Evolutionary conservation across 2,113 vertebrate species (phyloP).

Genomic region (Cryptotis parvus): DNA sequence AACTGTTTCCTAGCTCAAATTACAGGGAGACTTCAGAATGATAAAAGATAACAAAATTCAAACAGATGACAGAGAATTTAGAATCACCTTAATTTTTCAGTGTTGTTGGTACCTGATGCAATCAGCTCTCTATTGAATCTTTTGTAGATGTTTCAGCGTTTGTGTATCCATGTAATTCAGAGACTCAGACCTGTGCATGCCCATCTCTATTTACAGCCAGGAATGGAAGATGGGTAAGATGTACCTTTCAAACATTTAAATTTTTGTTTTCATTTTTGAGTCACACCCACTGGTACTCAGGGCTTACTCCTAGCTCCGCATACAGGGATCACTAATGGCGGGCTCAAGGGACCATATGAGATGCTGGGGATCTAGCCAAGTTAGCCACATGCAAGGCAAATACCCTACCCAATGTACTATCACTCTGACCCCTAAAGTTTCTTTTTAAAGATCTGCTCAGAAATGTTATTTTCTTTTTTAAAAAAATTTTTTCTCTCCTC

Average conservation of each 20-base stretch:
- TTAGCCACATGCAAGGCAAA: too few species aligned
- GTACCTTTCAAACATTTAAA: slow-evolving; percentile 43
- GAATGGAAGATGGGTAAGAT: slow-evolving; percentile 97
- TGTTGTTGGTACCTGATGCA: slow-evolving; percentile 7
- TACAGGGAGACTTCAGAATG: slow-evolving; percentile 1
- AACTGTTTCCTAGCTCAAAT: background rate
- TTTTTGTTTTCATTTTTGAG: slow-evolving; percentile 6
- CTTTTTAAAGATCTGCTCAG: background rate
- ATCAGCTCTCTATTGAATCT: background rate
- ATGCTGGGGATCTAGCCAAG: too few species aligned
- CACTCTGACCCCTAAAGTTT: too few species aligned
- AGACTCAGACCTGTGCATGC: slow-evolving; percentile 97
- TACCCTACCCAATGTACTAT: too few species aligned
- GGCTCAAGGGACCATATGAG: too few species aligned
- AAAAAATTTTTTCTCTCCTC: too few species aligned
- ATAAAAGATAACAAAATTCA: slow-evolving; percentile 32
- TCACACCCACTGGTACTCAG: too few species aligned
- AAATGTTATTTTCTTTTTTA: too few species aligned
- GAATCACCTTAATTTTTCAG: background rate
- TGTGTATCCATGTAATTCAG: slow-evolving; percentile 99
- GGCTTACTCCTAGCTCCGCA: too few species aligned
- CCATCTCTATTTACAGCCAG: slow-evolving; percentile 98
- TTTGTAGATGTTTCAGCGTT: slow-evolving; percentile 98
- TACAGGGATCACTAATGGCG: too few species aligned
- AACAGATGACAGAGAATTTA: slow-evolving; percentile 23